Conservation (phyloP, 2,888 invertebrate genomes). For the Anagyrus pseudococci region DNA sequence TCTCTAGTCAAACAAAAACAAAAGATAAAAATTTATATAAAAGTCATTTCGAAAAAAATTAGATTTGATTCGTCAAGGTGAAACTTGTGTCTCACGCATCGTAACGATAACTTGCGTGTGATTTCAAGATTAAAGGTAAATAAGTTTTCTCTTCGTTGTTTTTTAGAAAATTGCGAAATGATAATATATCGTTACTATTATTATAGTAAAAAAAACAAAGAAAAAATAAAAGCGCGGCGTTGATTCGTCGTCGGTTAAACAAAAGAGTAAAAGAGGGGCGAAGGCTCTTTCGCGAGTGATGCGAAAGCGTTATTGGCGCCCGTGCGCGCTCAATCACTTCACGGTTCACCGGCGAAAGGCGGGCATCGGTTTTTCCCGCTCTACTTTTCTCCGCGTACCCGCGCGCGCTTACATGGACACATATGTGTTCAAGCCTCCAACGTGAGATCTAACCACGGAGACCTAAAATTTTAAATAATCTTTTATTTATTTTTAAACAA, state of each 20-base stretch:
- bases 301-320: constrained; percentile 30
- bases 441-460: constrained; percentile 12
- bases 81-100: constrained; percentile 33
- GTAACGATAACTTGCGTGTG: constrained; percentile 22
- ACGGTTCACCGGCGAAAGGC: constrained; percentile 36
- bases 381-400: constrained; percentile 32
- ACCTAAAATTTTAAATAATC: constrained; percentile 23
- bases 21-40: neutral
- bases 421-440: constrained; percentile 20
- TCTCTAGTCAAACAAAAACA: constrained; percentile 14
- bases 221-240: constrained; percentile 17
- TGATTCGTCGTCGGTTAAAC: constrained; percentile 33
- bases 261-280: constrained; percentile 13
- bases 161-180: constrained; percentile 29
- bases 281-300: constrained; percentile 22
- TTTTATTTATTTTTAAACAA: constrained; percentile 22
- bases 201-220: constrained; percentile 23
- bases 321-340: constrained; percentile 31
- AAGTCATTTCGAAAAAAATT: constrained; percentile 34
- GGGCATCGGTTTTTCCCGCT: constrained; percentile 38
- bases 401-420: constrained; percentile 1
- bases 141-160: constrained; percentile 30
- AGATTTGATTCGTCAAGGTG: constrained; percentile 28
- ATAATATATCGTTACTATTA: constrained; percentile 37
- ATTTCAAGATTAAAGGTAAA: constrained; percentile 23